Evolutionary conservation across 2,888 invertebrate genomes (phyloP), one percentile per base, ranked within the genome.

Genomic region (Lissocephala sabroskyi): DNA sequence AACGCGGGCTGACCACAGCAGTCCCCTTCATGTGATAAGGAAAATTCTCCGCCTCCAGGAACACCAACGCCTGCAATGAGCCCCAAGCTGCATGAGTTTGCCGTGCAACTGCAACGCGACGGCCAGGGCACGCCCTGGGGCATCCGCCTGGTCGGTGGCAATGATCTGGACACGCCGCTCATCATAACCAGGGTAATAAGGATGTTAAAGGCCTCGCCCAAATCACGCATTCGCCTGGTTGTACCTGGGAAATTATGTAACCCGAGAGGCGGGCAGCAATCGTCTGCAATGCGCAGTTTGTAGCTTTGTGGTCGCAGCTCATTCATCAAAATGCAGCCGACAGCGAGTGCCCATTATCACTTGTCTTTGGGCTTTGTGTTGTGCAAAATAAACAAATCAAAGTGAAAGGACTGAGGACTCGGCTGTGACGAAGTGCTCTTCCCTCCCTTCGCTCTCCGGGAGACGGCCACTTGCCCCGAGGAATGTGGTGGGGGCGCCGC

Each of bases 111-210:
- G 77, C 88, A 87, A 75, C 89, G 94, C 66, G 90, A 91, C 76
- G 88, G 89, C 78, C 87, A 88, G 66, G 88, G 88, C 66, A 89
- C 90, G 77, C 91, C 91, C 79, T 95, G 95, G 95, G 95, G 95
- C 52, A 92, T 95, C 76, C 90, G 95, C 74, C 88, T 95, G 67
- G 92, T 93, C 62, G 95, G 95, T 71, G 95, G 95, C 71, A 89
- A 92, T 62, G 95, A 95, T 87, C 89, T 94, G 79, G 91, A 92
- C 80, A 91, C 93, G 43, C 95, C 95, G 56, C 89, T 96, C 82
- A 91, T 95, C 84, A 91, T 96, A 83, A 95, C 95, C 63, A 91
- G 92, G 90, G 95, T 95, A 90, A 88, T 42, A 29, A 47, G 18
- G 7, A n/a, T 2, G 23, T 19, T 39, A 16, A 16, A 14, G 47